A percentile compares a stretch with the other conserved stretches of the same genome.
Conservation (phyloP, 2,797 vertebrate genomes). For the Pipistrellus nathusii region DNA sequence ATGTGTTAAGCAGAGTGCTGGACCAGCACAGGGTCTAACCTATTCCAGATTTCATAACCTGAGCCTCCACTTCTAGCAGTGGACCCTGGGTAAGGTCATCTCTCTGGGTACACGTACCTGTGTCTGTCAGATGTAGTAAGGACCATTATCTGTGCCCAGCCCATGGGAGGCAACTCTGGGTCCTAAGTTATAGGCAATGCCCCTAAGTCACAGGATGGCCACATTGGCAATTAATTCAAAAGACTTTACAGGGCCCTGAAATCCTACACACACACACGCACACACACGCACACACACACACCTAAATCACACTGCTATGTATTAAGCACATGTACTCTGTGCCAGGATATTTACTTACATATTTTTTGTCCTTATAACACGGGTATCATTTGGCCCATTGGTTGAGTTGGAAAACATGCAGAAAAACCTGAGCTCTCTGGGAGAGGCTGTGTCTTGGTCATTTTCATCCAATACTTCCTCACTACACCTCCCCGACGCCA, state of each 20-base stretch:
- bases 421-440: neutral
- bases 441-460: neutral
- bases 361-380: neutral
- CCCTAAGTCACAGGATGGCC: neutral
- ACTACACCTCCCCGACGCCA: neutral
- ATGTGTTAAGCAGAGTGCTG: too few relatives aligned
- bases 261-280: neutral
- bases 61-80: neutral
- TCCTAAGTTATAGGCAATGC: neutral
- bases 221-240: neutral
- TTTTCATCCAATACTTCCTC: neutral
- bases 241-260: neutral
- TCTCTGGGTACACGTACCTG: neutral
- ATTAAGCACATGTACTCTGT: neutral
- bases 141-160: neutral
- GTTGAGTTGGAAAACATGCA: neutral
- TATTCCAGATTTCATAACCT: neutral
- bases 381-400: neutral
- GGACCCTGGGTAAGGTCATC: neutral
- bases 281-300: neutral
- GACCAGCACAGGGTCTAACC: neutral
- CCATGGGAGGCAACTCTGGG: neutral
- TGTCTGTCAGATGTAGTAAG: neutral
- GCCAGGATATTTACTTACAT: neutral
- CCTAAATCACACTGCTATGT: neutral